Evolutionary conservation across 2,797 vertebrate genomes (phyloP), one percentile per base, ranked within the genome.

Genomic region (Dallia pectoralis): DNA sequence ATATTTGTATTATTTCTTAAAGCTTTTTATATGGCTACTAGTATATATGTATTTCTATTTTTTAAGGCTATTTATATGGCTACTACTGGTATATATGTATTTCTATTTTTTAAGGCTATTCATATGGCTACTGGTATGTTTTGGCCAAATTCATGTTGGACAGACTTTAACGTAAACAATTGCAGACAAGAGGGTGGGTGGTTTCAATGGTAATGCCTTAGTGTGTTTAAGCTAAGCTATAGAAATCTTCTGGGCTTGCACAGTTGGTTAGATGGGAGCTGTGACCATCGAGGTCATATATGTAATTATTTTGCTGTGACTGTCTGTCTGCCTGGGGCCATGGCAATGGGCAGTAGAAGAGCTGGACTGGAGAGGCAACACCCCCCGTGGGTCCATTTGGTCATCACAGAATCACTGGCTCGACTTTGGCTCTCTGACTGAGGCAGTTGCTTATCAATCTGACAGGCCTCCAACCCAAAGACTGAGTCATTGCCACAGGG

Each of bases 391-490:
- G 33, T 1, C 16, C 49, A 70, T 51, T 70, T 22, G 49, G 18
- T 51, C 29, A 56, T 70, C 49, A 29, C 51, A 59, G 51, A 56
- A 48, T 18, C 22, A 30, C 69, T 36, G 8, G 30, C 68, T 56
- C 29, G 30, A 19, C 68, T 56, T 29, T 32, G n/a, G 18, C 68
- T 36, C 29, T 30, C 19, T 70, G 72, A 56, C 30, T 53, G 48
- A 67, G 68, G 30, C 3, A 18, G 47, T 19, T 53, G 69, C 19
- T 76, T 65, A 76, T 76, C 65, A 22, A 19, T 4, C 70, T 76
- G 75, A 72, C 75, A 72, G 70, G 63, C 25, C 74, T 66, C 33
- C 62, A 59, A 69, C 22, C 22, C 36, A 47, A 40, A 25, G 14
- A 47, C 66, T 47, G 66, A 44, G 40, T 44, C 66, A 67, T 9